A percentile compares a stretch with the other conserved stretches of the same genome.
Conservation (phyloP, 2,113 vertebrate genomes). For the Pampusana beccarii region DNA sequence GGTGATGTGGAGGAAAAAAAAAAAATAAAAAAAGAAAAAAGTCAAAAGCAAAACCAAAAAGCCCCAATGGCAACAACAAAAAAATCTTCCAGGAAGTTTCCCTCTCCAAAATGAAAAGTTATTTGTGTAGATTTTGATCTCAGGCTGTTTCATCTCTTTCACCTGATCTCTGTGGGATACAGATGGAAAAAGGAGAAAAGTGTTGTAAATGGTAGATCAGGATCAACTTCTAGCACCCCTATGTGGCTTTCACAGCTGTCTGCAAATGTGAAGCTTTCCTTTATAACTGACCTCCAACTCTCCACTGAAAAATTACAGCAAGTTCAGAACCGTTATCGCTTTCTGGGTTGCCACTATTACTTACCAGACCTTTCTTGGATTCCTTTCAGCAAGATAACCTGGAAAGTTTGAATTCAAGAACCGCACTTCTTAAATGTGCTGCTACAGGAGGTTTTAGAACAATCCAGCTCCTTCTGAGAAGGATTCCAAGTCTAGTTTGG, state of each 20-base stretch:
- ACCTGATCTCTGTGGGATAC: constrained; percentile 1
- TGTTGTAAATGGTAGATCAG: not conserved
- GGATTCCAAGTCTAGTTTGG: not conserved
- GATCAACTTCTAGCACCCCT: not conserved
- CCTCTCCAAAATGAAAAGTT: not conserved
- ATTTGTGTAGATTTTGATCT: not conserved
- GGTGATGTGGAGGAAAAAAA: not conserved
- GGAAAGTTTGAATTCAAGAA: not conserved
- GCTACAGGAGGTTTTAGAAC: not conserved
- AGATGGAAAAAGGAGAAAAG: not conserved
- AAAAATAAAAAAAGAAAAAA: not conserved
- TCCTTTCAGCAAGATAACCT: not conserved
- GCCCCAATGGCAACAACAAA: not conserved
- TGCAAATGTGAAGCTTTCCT: not conserved
- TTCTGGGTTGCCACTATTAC: not conserved
- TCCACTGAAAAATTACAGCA: constrained; percentile 4
- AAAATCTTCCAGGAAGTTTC: not conserved
- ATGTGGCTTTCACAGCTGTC: constrained; percentile 30
- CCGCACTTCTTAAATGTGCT: not conserved
- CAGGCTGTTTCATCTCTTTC: not conserved
- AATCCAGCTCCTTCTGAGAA: not conserved
- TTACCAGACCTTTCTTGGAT: not conserved
- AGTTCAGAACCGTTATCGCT: not conserved
- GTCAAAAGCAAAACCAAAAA: not conserved
- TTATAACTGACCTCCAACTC: constrained; percentile 16